Evolutionary conservation across 2,888 invertebrate species (phyloP).

Genomic region (Pollenia amentaria): DNA sequence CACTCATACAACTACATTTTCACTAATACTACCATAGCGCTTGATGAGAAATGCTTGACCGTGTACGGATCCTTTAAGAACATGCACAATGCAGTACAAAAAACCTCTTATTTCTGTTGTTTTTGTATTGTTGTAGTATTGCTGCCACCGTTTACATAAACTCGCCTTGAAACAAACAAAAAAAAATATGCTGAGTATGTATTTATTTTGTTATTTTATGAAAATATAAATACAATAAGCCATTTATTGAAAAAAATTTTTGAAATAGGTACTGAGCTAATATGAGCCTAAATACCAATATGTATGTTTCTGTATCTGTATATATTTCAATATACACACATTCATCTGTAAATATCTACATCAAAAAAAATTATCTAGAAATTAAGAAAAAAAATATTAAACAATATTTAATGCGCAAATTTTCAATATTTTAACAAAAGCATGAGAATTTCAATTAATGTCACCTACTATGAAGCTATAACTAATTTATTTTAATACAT

Average conservation of each 20-base stretch:
- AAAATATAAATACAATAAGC: slow-evolving; percentile 22
- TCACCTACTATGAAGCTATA: slow-evolving; percentile 25
- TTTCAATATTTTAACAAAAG: slow-evolving; percentile 2
- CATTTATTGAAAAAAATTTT: background rate
- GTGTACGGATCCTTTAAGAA: too few species aligned
- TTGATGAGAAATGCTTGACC: too few species aligned
- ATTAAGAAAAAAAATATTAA: slow-evolving; percentile 17
- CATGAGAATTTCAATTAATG: slow-evolving; percentile 34
- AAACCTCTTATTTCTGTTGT: too few species aligned
- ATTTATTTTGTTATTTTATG: slow-evolving; percentile 42
- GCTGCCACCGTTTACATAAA: too few species aligned
- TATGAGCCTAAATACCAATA: too few species aligned
- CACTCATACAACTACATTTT: too few species aligned
- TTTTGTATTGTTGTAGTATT: too few species aligned
- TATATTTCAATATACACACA: background rate
- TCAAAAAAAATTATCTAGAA: too few species aligned
- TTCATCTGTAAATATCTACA: background rate
- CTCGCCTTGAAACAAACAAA: background rate
- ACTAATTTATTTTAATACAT: slow-evolving; percentile 28
- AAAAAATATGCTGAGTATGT: slow-evolving; percentile 6
- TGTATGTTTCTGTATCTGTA: too few species aligned
- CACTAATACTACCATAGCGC: too few species aligned
- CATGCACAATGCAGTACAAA: too few species aligned
- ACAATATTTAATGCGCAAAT: slow-evolving; percentile 41
- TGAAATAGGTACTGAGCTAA: too few species aligned